Evolutionary conservation across 2,888 invertebrate species (phyloP), one percentile per base, ranked within the genome.

Genomic region (Coenonympha glycerion): DNA sequence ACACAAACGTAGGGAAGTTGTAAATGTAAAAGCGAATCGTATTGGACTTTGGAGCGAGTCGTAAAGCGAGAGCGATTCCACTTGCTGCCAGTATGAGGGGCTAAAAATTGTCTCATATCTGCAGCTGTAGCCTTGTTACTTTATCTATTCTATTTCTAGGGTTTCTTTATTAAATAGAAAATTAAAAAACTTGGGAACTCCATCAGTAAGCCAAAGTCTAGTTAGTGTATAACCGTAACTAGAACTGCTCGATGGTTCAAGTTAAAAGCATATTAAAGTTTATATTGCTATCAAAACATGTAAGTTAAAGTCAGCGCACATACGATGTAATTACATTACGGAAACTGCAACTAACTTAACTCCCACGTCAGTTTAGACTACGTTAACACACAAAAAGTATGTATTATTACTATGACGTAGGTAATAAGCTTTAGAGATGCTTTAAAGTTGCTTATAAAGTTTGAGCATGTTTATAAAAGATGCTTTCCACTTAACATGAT

Each of bases 281-380:
- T 24, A 24, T 11, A 39, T 39, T 24, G 22, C 39, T 15, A 24
- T 8, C 24, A 21, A 24, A 22, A 39, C 39, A 39, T 24, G 39
- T 39, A 6, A 39, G 15, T 22, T 39, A 24, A 24, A 39, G 39
- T 11, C 11, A 1, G 47, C 55, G 52, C 42, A 52, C 48, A 48
- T 26, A 40, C 33, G 42, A 39, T 56, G 54, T 56, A 56, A 57
- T 57, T 58, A 53, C 53, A 55, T 58, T 57, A 60, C 49, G 39
- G 47, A 39, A 37, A 34, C 34, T 42, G 49, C 47, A 37, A 53
- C 39, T 37, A 42, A 31, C 30, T 44, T 26, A 37, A 37, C 37
- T 47, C 40, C 40, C 50, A 46, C 40, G 40, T 51, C 45, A 46
- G 33, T 46, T 21, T 16, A 47, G 44, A 50, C 47, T 50, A 24